These are phyloP conservation scores for Porphyrio hochstetteri DNA, from an alignment of 2,113 vertebrate species.

Conservation along the genomic window DNA sequence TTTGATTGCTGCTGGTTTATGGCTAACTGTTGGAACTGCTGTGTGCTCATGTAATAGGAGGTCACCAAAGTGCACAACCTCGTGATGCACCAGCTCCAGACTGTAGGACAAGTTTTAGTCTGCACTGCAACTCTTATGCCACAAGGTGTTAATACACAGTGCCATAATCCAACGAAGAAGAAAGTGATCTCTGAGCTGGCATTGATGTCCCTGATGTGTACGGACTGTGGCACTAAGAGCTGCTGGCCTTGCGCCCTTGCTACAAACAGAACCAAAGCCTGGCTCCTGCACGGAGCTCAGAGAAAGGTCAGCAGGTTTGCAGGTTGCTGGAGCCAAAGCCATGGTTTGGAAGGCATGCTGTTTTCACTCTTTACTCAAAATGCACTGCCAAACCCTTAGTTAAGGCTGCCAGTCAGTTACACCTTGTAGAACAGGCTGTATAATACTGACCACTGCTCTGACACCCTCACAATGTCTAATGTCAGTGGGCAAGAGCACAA, in stretches of 20 bases:
- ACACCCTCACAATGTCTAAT: neutral
- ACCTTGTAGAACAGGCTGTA: neutral
- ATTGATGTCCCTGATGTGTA: neutral
- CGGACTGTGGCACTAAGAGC: neutral
- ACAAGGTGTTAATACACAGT: neutral
- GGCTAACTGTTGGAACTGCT: neutral
- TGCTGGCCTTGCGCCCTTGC: neutral
- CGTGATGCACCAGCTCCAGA: neutral
- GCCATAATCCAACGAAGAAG: neutral
- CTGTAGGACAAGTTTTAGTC: neutral
- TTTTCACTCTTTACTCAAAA: neutral
- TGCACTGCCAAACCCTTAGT: neutral
- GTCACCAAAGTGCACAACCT: neutral
- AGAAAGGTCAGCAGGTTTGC: neutral
- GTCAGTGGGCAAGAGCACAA: neutral
- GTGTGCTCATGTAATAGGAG: neutral
- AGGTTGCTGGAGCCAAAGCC: neutral
- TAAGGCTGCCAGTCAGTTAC: neutral
- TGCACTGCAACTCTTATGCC: neutral
- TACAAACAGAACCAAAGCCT: accelerated
- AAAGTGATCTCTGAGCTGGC: neutral
- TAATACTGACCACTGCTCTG: neutral
- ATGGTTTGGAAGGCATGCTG: neutral
- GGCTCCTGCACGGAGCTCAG: neutral
- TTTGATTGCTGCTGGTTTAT: neutral